Evolutionary conservation across 1,140 invertebrate genomes (phyloP).

Genomic region (Drusus annulatus): DNA sequence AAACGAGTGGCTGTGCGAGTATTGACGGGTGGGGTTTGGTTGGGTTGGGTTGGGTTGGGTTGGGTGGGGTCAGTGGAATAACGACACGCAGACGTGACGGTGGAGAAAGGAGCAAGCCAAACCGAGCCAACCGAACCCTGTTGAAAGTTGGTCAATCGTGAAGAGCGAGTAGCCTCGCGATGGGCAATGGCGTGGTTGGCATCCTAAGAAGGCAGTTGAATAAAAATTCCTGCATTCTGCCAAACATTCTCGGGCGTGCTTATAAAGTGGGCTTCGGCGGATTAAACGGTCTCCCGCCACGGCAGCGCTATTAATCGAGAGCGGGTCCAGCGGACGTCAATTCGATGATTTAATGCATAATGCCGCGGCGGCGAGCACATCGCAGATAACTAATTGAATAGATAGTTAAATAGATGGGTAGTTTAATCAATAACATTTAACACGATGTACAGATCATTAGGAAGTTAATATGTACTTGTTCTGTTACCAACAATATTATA

Average conservation of each 20-base stretch:
- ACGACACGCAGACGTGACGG: background rate
- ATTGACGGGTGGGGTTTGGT: background rate
- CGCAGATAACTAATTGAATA: background rate
- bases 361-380: background rate
- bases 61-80: background rate
- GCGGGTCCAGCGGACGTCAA: background rate
- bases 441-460: too few species aligned
- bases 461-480: too few species aligned
- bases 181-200: background rate
- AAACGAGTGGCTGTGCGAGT: background rate
- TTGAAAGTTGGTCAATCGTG: conserved; percentile 23
- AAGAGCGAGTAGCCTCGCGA: background rate
- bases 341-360: conserved; percentile 3
- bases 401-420: too few species aligned
- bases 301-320: background rate
- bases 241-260: conserved; percentile 32
- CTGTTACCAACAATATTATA: too few species aligned
- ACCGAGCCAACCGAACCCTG: too few species aligned
- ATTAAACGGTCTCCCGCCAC: too few species aligned
- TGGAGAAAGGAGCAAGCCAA: background rate
- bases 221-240: conserved; percentile 18
- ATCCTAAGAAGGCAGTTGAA: background rate
- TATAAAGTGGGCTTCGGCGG: background rate
- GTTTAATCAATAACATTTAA: too few species aligned
- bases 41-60: conserved; percentile 1